Conservation (phyloP, 2,888 invertebrate species). For the Ectemnius cavifrons region DNA sequence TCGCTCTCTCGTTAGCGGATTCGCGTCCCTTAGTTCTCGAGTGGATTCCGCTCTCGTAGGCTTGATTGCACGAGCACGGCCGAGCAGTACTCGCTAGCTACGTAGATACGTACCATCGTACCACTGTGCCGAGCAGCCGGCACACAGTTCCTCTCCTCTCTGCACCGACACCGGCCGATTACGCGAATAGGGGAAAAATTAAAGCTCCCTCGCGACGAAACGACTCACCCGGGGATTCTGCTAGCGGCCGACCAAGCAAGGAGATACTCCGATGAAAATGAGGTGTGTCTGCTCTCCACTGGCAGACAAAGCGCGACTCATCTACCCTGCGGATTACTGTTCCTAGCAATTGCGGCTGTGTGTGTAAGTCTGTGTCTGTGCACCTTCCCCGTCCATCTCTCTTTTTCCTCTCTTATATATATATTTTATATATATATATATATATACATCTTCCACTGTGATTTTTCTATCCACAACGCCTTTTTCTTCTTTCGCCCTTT, state of each 20-base stretch:
- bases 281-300: constrained; percentile 44
- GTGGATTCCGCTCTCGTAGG: background rate
- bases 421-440: background rate
- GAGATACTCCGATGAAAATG: constrained; percentile 34
- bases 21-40: background rate
- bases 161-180: constrained; percentile 12
- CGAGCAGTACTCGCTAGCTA: background rate
- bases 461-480: too few relatives aligned
- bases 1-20: constrained; percentile 16
- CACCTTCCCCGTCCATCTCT: background rate
- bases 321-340: constrained; percentile 53
- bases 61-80: constrained; percentile 13
- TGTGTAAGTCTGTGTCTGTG: background rate
- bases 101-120: background rate
- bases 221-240: background rate
- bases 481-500: too few relatives aligned
- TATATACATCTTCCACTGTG: too few relatives aligned
- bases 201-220: constrained; percentile 20
- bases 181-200: constrained; percentile 39
- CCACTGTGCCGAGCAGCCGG: too few relatives aligned
- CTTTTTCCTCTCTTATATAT: constrained; percentile 11
- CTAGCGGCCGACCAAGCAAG: constrained; percentile 13
- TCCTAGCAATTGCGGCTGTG: constrained; percentile 53
- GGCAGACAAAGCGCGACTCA: constrained; percentile 54
- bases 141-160: too few relatives aligned